A percentile compares a stretch with the other conserved stretches of the same genome.
These are phyloP conservation scores for Sandelia bainsii DNA, from an alignment of 2,797 vertebrate species.

Conservation along the genomic window DNA sequence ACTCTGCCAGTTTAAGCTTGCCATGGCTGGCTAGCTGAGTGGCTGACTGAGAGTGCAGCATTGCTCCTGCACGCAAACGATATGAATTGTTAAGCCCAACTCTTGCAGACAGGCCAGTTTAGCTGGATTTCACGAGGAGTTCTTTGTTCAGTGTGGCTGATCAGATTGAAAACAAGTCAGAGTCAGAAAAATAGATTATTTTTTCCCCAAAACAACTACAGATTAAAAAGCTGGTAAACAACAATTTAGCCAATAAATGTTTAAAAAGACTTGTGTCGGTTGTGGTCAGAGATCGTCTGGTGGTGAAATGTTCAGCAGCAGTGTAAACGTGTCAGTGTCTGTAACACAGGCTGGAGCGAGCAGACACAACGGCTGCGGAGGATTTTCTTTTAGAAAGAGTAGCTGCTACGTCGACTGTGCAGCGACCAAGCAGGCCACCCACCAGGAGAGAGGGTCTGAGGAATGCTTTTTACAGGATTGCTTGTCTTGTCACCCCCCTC, in stretches of 20 bases:
- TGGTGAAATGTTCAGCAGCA: constrained; percentile 24
- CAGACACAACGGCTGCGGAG: constrained; percentile 44
- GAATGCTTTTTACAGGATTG: constrained; percentile 83
- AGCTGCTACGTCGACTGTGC: constrained; percentile 28
- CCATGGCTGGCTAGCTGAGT: constrained; percentile 46
- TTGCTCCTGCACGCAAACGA: constrained; percentile 54
- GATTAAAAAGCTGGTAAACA: background rate
- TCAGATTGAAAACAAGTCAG: constrained; percentile 2
- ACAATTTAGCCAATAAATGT: background rate
- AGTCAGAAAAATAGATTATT: background rate
- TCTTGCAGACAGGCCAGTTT: constrained; percentile 36
- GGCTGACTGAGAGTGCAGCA: constrained; percentile 41
- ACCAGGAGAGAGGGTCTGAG: constrained; percentile 70
- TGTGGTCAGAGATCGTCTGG: constrained; percentile 21
- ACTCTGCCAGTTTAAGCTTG: constrained; percentile 67
- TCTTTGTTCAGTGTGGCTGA: background rate
- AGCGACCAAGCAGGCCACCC: constrained; percentile 75
- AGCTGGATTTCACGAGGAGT: constrained; percentile 11
- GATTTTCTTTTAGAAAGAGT: constrained; percentile 6
- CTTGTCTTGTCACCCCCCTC: constrained; percentile 44
- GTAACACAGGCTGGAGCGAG: constrained; percentile 6
- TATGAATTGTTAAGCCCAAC: constrained; percentile 20
- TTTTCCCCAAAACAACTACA: background rate
- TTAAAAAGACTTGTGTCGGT: constrained; percentile 4
- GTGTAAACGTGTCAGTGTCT: constrained; percentile 26